A percentile compares a stretch with the other conserved stretches of the same genome.
Evolutionary conservation across 64 coral and sea anemone genomes (phyloP).

Genomic region (Stylophora pistillata): DNA sequence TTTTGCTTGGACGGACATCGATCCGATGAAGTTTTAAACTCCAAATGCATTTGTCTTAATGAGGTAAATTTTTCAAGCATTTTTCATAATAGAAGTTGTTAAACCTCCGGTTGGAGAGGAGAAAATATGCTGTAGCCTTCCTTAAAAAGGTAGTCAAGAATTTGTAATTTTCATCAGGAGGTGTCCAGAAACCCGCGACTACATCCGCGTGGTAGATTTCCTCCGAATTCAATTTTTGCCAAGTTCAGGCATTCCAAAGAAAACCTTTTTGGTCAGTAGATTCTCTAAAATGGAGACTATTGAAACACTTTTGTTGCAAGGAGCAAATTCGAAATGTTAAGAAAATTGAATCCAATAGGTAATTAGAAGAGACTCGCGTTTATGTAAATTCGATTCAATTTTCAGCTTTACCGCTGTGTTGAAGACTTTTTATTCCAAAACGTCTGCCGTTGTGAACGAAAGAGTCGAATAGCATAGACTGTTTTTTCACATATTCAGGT

Average conservation of each 20-base stretch:
- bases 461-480: not conserved
- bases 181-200: not conserved
- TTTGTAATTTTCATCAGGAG: conserved; percentile 2
- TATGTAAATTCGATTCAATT: conserved; percentile 10
- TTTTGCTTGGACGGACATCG: not conserved
- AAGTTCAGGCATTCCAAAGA: not conserved
- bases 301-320: not conserved
- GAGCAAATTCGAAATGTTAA: not conserved
- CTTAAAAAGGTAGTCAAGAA: not conserved
- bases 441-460: not conserved
- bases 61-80: not conserved
- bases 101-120: not conserved
- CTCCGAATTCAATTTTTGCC: not conserved
- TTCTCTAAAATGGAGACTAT: not conserved
- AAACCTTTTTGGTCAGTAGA: not conserved
- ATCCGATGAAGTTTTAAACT: not conserved
- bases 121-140: not conserved
- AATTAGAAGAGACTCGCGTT: conserved; percentile 3
- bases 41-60: not conserved
- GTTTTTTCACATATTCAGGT: not conserved
- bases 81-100: not conserved
- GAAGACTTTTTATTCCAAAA: not conserved
- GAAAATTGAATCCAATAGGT: not conserved
- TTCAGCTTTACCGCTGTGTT: conserved; percentile 4
- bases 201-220: not conserved